Base-by-base conservation (phyloP, 2,888 invertebrate genomes). In the Dolomedes plantarius region DNA sequence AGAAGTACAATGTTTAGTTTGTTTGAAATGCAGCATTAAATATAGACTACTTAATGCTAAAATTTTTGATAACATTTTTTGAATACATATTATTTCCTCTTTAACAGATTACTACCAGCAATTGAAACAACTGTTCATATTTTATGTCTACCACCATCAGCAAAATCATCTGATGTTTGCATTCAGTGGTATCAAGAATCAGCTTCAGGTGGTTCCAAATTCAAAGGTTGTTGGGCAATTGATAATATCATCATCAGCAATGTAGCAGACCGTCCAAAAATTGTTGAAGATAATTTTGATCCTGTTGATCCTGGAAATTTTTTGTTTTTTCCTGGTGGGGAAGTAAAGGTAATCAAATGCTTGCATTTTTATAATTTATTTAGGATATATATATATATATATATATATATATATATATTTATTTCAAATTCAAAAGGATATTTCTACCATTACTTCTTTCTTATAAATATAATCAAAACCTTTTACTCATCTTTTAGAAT, bases 301-400 rank as follows among this genome's bases (percentile, higher is more conserved):
- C 92, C 92, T 6, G 88, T 91, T 36, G 90, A 91, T 78, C 91
- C 91, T 2, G 89, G 90, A 71, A 90, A 92, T 81, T 92, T 91
- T 91, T 89, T 92, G 9, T 91, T 91, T 87, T 91, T 92, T 79
- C 91, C 92, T 16, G 92, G 92, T 19, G 92, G 91, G 6, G 89
- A 90, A 64, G 90, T 92, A 29, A 90, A 90, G 90, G 92, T 91
- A 89, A 78, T 68, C 5, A 11, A 19, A 0, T 50, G 39, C n/a
- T n/a, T 72, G 29, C 9, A 13, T n/a, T 1, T 2, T 31, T 28
- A 28, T 0, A 29, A 28, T 29, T 29, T n/a, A n/a, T n/a, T n/a
- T n/a, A n/a, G n/a, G n/a, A n/a, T n/a, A n/a, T n/a, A n/a, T n/a
- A n/a, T n/a, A 28, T 65, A 16, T 62, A 23, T 11, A 2, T 11